These are phyloP conservation scores for Ophion slaviceki DNA, from an alignment of 2,888 invertebrate species.

Conservation along the genomic window DNA sequence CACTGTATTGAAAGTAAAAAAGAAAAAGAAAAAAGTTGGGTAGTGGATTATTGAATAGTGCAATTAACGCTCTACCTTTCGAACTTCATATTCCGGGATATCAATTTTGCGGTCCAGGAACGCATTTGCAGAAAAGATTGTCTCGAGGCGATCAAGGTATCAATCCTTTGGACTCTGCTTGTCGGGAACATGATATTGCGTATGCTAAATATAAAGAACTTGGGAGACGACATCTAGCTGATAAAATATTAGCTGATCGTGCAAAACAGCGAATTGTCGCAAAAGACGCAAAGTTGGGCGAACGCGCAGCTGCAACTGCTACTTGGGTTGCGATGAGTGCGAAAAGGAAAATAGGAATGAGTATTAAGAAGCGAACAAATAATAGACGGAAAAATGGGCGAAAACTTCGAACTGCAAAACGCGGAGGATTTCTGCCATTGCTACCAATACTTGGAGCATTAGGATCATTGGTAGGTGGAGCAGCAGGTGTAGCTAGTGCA, in stretches of 20 bases:
- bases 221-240: constrained; percentile 75
- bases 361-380: constrained; percentile 42
- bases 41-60: constrained; percentile 52
- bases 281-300: constrained; percentile 73
- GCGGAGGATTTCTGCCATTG: constrained; percentile 70
- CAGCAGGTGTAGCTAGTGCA: constrained; percentile 77
- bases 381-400: too few relatives aligned
- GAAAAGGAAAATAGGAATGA: constrained; percentile 75
- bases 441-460: constrained; percentile 53
- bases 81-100: constrained; percentile 70
- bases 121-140: constrained; percentile 70
- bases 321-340: constrained; percentile 76
- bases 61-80: constrained; percentile 65
- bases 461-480: constrained; percentile 77
- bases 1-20: too few relatives aligned
- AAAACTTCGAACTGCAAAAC: constrained; percentile 52
- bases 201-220: constrained; percentile 69
- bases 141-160: constrained; percentile 70
- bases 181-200: constrained; percentile 69
- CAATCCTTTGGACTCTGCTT: constrained; percentile 72
- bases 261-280: constrained; percentile 69
- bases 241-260: background rate
- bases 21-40: background rate
- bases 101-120: constrained; percentile 75
- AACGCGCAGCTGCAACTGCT: constrained; percentile 74